phyloP scores from a whole-genome alignment of 1,140 invertebrate species.

The Drosophila elegans region DNA sequence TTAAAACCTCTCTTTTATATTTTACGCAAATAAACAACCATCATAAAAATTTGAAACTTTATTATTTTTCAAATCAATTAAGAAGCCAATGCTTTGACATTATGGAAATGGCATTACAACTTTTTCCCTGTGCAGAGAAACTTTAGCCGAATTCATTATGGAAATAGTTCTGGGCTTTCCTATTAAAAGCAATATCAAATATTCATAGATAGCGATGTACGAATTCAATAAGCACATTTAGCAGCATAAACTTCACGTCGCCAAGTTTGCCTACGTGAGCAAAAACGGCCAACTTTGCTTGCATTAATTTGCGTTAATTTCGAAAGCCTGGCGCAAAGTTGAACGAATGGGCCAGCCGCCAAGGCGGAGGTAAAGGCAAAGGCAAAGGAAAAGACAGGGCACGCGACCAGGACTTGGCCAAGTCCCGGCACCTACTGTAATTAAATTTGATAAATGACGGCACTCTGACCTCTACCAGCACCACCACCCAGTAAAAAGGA shows the following conservation, averaged over 20 bases:
- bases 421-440: constrained; percentile 42
- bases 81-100: neutral
- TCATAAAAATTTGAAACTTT: too few relatives aligned
- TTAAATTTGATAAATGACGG: constrained; percentile 66
- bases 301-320: constrained; percentile 67
- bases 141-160: constrained; percentile 16
- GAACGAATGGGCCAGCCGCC: constrained; percentile 14
- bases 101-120: neutral
- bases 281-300: constrained; percentile 47
- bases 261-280: constrained; percentile 55
- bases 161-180: constrained; percentile 29
- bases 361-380: neutral
- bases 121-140: neutral
- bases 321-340: constrained; percentile 26
- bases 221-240: constrained; percentile 56
- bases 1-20: too few relatives aligned
- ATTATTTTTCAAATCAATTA: too few relatives aligned
- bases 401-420: constrained; percentile 22
- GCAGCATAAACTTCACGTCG: constrained; percentile 35
- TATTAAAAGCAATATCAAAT: constrained; percentile 29
- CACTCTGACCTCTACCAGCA: constrained; percentile 10
- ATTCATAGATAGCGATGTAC: constrained; percentile 41
- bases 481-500: neutral
- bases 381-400: constrained; percentile 15
- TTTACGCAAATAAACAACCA: too few relatives aligned